Percentiles rank a stretch among this genome's conserved stretches.
Conservation (phyloP, 2,888 invertebrate species). For the Chironomus riparius region DNA sequence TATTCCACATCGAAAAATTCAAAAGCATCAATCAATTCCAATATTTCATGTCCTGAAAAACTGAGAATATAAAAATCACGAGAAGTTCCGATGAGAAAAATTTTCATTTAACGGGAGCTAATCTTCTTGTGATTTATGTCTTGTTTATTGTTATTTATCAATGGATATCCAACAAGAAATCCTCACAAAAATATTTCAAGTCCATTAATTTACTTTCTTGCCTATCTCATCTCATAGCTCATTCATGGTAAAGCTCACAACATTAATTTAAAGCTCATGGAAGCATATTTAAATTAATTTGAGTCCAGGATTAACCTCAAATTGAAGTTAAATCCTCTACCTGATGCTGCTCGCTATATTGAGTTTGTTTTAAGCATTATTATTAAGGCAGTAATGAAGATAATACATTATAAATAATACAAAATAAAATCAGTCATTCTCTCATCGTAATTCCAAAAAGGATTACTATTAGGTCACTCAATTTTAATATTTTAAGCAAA, state of each 20-base stretch:
- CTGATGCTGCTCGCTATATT: neutral
- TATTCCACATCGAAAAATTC: neutral
- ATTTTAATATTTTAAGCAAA: no score
- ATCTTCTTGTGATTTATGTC: neutral
- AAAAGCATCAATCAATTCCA: neutral
- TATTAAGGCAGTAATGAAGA: neutral
- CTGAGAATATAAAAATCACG: no score
- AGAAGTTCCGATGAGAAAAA: no score
- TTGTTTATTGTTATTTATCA: neutral
- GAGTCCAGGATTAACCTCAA: conserved; percentile 2
- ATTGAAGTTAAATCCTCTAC: neutral
- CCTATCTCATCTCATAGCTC: neutral
- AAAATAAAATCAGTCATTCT: no score
- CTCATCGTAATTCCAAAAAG: no score
- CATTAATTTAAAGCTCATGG: neutral
- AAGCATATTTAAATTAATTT: conserved; percentile 4
- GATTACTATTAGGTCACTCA: no score
- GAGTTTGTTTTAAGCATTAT: neutral
- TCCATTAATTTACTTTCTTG: neutral
- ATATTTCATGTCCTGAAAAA: neutral
- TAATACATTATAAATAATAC: neutral
- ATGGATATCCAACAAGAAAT: neutral
- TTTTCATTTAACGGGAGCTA: neutral
- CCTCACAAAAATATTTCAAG: neutral
- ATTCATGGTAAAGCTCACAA: neutral